Evolutionary conservation across 35 echinoderm and acorn worm species (phyloP), one percentile per base, ranked within the genome.

Genomic region (Lytechinus variegatus): DNA sequence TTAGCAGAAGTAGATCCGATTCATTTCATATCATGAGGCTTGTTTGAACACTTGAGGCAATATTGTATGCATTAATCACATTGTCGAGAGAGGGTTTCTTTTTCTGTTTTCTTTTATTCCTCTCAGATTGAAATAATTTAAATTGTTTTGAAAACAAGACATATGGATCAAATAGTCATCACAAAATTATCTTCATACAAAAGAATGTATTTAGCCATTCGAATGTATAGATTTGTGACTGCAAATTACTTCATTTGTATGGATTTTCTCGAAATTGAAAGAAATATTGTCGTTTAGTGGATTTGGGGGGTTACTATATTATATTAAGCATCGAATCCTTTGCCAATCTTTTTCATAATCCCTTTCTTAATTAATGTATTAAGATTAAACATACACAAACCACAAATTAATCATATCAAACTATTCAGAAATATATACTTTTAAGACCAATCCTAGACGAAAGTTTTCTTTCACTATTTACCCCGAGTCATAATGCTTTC

Each of bases 21-120:
- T 79, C 66, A 79, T 79, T 79, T 79, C 66, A 79, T 79, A 79
- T 79, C 66, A 79, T 79, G 66, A 79, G 66, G 66, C 66, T 19
- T 79, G 66, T 79, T 79, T 79, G 66, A 79, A 24, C 14, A 79
- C 66, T 79, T 79, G 16, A 79, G 66, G 66, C 66, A 7, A 79
- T 24, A 79, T 79, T 24, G 16, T 16, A 79, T 24, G 66, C 66
- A 79, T 79, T 79, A 21, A 79, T 79, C 66, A 79, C 66, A 24
- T n/a, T 24, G 19, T 19, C 6, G 66, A 44, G 19, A n/a, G 24
- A 24, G 21, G 21, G 66, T 16, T 24, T 79, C 66, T 79, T 79
- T 19, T n/a, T 79, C 19, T 79, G n/a, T 79, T 79, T 21, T 79
- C 66, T 79, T 8, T 79, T 79, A 79, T 79, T 79, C 66, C 6